Evolutionary conservation across 2,888 invertebrate species (phyloP).

Genomic region (Pristionchus entomophagus): DNA sequence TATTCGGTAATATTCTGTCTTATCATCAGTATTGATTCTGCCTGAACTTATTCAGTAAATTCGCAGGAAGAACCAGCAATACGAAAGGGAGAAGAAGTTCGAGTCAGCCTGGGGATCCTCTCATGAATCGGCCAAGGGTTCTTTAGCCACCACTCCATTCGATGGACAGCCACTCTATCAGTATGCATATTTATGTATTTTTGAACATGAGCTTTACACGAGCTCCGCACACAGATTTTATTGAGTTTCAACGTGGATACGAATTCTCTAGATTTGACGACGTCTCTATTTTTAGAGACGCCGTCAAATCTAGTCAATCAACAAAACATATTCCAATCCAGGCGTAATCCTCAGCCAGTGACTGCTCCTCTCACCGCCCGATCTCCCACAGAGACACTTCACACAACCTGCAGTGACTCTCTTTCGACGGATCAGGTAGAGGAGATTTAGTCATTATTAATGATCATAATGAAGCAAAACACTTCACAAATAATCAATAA

Average conservation of each 20-base stretch:
- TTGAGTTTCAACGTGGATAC: neutral
- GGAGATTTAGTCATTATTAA: neutral
- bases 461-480: neutral
- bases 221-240: neutral
- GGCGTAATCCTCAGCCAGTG: neutral
- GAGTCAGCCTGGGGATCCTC: constrained; percentile 33
- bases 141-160: neutral
- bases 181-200: neutral
- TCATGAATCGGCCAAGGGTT: constrained; percentile 34
- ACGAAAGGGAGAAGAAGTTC: constrained; percentile 35
- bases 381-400: constrained; percentile 43
- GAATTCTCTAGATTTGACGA: too few relatives aligned
- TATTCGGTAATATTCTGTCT: too few relatives aligned
- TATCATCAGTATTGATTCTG: too few relatives aligned
- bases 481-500: neutral
- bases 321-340: neutral
- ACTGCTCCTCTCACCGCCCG: neutral
- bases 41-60: neutral
- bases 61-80: constrained; percentile 40
- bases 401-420: constrained; percentile 36
- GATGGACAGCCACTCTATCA: neutral
- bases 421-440: constrained; percentile 42
- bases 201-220: neutral
- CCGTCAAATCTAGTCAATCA: too few relatives aligned
- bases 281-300: too few relatives aligned